A percentile compares a stretch with the other conserved stretches of the same genome.
Evolutionary conservation across 2,113 vertebrate genomes (phyloP).

Genomic region (Nerophis lumbriciformis): DNA sequence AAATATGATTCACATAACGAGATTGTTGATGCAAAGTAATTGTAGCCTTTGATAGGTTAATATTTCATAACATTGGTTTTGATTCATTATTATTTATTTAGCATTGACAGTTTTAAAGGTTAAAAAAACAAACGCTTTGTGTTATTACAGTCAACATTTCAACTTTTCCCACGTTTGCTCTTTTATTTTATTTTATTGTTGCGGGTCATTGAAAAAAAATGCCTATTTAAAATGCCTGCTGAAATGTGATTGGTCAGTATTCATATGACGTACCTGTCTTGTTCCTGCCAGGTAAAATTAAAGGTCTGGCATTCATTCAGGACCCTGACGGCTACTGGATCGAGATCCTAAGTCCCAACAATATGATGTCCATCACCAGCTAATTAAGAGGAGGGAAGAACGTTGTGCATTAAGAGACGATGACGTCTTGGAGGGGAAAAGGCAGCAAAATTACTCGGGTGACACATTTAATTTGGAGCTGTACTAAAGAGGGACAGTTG

Average conservation of each 20-base stretch:
- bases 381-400: conserved; percentile 40
- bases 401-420: neutral
- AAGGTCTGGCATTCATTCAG: conserved; percentile 94
- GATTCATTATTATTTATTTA: no score
- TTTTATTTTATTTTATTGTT: no score
- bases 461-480: neutral
- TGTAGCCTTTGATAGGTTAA: no score
- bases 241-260: neutral
- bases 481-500: conserved; percentile 17
- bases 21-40: no score
- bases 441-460: neutral
- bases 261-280: accelerated
- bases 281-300: conserved; percentile 85
- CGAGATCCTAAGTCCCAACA: conserved; percentile 93
- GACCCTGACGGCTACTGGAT: conserved; percentile 99
- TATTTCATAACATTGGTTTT: no score
- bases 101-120: no score
- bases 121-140: no score
- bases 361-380: conserved; percentile 79
- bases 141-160: no score
- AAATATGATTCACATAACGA: no score
- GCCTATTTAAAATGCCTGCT: no score
- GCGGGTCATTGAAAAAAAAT: no score
- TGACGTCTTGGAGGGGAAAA: neutral
- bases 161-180: no score